Base-by-base conservation (phyloP, 2,113 vertebrate species). In the Nesogale talazaci region DNA sequence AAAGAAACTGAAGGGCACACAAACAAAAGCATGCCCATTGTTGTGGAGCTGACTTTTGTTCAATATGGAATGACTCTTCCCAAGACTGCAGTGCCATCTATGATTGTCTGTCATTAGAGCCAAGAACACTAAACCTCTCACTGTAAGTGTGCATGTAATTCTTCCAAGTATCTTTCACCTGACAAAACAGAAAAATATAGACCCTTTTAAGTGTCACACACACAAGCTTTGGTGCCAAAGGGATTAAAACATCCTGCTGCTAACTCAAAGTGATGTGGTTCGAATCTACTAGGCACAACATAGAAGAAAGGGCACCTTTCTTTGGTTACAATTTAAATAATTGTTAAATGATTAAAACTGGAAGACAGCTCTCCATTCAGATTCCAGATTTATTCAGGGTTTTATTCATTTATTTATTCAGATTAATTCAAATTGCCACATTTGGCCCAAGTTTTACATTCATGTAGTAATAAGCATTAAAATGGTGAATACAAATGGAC, bases 21-120 rank as follows among this genome's bases (percentile, higher is more conserved):
- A 52, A 52, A 52, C 46, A 52, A 52, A 52, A 52, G 2, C 46
- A 52, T 52, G 9, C 46, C 46, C 46, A 52, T 10, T 70, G 16
- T 17, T 4, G 4, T 34, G 27, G 1, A 34, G 67, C n/a, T 25
- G 9, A 34, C 34, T 70, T 16, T 34, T 15, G 17, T 31, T 70
- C 31, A 34, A 89, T 67, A 56, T 81, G 63, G 89, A 67, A 59
- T 34, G 79, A 90, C 70, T 90, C 86, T 85, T 34, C 69, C 42
- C 86, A 90, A 84, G 80, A 92, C 88, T 61, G 83, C 31, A 2
- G 9, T 46, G 16, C 92, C 56, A 46, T 20, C 31, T 27, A 31
- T 20, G 3, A 46, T 36, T 69, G 36, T 0, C 6, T 65, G 65
- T 81, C 36, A 89, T 6, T 20, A 77, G 36, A 88, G 83, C 22